A percentile compares a stretch with the other conserved stretches of the same genome.
phyloP scores from a whole-genome alignment of 2,797 vertebrate genomes.

The Arnoldichthys spilopterus region DNA sequence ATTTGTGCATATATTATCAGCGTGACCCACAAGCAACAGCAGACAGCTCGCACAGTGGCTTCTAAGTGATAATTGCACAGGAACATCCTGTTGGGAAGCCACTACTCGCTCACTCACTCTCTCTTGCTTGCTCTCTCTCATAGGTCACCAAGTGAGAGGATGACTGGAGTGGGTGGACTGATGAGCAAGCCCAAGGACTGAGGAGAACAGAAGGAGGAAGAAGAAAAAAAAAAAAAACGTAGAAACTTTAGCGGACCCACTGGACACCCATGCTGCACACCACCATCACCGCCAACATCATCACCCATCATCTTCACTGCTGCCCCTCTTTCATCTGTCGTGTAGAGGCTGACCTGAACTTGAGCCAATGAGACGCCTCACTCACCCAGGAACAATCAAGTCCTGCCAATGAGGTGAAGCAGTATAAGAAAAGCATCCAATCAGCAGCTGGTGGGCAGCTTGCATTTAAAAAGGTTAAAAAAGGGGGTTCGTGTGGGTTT shows the following conservation, averaged over 20 bases:
- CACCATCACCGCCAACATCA: slow-evolving; percentile 43
- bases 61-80: slow-evolving; percentile 70
- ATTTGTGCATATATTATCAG: slow-evolving; percentile 47
- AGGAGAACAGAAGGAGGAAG: slow-evolving; percentile 44
- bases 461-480: slow-evolving; percentile 66
- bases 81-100: slow-evolving; percentile 67
- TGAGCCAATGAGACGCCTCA: slow-evolving; percentile 63
- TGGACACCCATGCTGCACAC: slow-evolving; percentile 52
- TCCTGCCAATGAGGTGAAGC: slow-evolving; percentile 51
- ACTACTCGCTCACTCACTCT: slow-evolving; percentile 29
- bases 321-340: slow-evolving; percentile 44
- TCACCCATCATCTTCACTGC: slow-evolving; percentile 41
- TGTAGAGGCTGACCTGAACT: slow-evolving; percentile 61
- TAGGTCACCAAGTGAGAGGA: slow-evolving; percentile 71
- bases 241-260: slow-evolving; percentile 57
- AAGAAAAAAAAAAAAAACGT: slow-evolving; percentile 20
- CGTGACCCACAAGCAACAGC: slow-evolving; percentile 59
- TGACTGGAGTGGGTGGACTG: slow-evolving; percentile 55
- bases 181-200: slow-evolving; percentile 31
- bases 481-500: slow-evolving; percentile 50
- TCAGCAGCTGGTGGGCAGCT: slow-evolving; percentile 62
- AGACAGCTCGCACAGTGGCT: slow-evolving; percentile 71
- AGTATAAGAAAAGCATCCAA: slow-evolving; percentile 39
- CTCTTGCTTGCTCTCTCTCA: slow-evolving; percentile 22
- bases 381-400: slow-evolving; percentile 51